A percentile compares a stretch with the other conserved stretches of the same genome.
Conservation (phyloP, 2,797 vertebrate genomes). For the Petrocephalus sullivani region DNA sequence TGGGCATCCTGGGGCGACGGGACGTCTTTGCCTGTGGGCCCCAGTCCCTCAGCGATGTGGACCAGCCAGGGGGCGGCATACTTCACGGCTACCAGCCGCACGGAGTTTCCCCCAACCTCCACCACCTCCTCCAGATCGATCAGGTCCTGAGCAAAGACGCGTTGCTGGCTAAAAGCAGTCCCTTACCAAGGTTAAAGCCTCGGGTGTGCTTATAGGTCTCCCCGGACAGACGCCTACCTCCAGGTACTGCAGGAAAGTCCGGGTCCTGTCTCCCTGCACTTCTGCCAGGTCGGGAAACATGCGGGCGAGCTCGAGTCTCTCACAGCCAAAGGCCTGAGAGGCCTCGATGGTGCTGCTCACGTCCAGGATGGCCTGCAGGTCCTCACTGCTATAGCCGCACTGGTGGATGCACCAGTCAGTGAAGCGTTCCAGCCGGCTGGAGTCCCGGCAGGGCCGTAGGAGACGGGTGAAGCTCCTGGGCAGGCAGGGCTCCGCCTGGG, state of each 20-base stretch:
- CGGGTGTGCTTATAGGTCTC: neutral
- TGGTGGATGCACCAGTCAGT: slow-evolving; percentile 36
- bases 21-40: neutral
- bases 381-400: slow-evolving; percentile 57
- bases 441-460: slow-evolving; percentile 37
- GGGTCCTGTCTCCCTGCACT: slow-evolving; percentile 45
- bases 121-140: slow-evolving; percentile 67
- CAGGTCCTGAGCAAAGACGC: slow-evolving; percentile 67
- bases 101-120: slow-evolving; percentile 64
- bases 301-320: slow-evolving; percentile 52
- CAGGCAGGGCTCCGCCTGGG: slow-evolving; percentile 52
- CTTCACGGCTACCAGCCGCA: slow-evolving; percentile 68
- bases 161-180: neutral
- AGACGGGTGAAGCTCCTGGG: slow-evolving; percentile 60
- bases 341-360: slow-evolving; percentile 59
- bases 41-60: slow-evolving; percentile 32
- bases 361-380: slow-evolving; percentile 55
- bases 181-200: neutral
- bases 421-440: slow-evolving; percentile 38
- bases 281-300: slow-evolving; percentile 55
- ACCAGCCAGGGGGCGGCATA: slow-evolving; percentile 80
- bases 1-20: neutral
- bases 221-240: slow-evolving; percentile 52
- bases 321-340: slow-evolving; percentile 64
- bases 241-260: slow-evolving; percentile 69